Evolutionary conservation across 1,140 invertebrate species (phyloP), one percentile per base, ranked within the genome.

Genomic region (Drosophila trapezifrons): DNA sequence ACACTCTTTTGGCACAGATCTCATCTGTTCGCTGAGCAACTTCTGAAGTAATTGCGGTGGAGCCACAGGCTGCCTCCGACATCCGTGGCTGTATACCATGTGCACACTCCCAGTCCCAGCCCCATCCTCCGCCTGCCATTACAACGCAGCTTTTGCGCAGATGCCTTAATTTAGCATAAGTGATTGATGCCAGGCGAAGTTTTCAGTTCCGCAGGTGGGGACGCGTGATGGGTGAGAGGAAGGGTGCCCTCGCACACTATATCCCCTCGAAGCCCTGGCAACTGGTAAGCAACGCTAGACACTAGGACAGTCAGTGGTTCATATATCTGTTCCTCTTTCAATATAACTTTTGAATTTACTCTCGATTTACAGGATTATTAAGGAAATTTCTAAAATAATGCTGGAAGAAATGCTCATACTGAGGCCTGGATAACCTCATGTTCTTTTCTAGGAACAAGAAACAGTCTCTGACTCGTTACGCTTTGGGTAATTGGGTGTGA

Each of bases 171-270:
- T 82, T 75, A 65, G 60, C 58, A 47, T 75, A 78, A 82, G 64
- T 82, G 79, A 82, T 82, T 82, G 79, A 82, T 78, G 79, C 56
- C 63, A 63, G 59, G 47, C 60, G 60, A 82, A 82, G 32, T 82
- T 74, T 75, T 49, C 55, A 52, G 49, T 42, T 22, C 22, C n/a
- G 51, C 51, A 52, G 51, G 51, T 52, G 51, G 32, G 6, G 46
- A 27, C 3, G n/a, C 4, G 15, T 6, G 51, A 20, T 9, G 29
- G 27, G 9, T 10, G n/a, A 15, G 3, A 0, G 5, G 12, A 2
- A 12, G 10, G 4, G 15, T 29, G 10, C 5, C n/a, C 25, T 49
- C 46, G 9, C 17, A 49, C 27, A 29, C 17, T 20, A 35, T 20
- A 52, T 20, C 13, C 29, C 51, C 32, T 52, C 37, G 15, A 52